Evolutionary conservation across 2,888 invertebrate species (phyloP).

Genomic region (Thumatha senex): DNA sequence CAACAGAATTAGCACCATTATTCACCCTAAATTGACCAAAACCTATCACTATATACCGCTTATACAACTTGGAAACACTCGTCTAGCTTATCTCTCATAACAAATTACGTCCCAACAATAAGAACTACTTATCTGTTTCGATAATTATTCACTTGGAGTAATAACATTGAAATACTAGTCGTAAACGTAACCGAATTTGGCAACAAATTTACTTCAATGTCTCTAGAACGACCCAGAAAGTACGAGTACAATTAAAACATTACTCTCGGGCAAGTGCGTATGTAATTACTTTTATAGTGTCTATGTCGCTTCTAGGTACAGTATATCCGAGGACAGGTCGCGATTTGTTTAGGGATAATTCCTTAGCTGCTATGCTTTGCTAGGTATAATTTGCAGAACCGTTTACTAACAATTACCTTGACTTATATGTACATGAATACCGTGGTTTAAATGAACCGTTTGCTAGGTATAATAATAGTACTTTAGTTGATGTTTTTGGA

Average conservation of each 20-base stretch:
- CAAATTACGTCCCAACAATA: too few species aligned
- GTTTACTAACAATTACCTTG: conserved; percentile 70
- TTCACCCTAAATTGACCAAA: too few species aligned
- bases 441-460: conserved; percentile 9
- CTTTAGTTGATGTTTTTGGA: not conserved
- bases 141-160: not conserved
- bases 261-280: conserved; percentile 27
- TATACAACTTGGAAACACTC: too few species aligned
- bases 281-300: conserved; percentile 27
- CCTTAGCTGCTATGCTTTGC: conserved; percentile 59
- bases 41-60: too few species aligned
- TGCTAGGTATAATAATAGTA: too few species aligned
- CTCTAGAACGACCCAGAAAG: conserved; percentile 19
- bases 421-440: conserved; percentile 41
- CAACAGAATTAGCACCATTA: too few species aligned
- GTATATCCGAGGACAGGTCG: conserved; percentile 26
- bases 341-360: conserved; percentile 77
- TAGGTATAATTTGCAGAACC: conserved; percentile 69
- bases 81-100: too few species aligned
- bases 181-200: conserved; percentile 2
- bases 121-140: not conserved
- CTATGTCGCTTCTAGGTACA: conserved; percentile 19
- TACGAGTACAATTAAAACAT: conserved; percentile 32
- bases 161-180: conserved; percentile 2
- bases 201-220: conserved; percentile 13